Percentiles rank a stretch among this genome's conserved stretches.
Evolutionary conservation across 2,888 invertebrate genomes (phyloP).

Genomic region (Synanthedon tipuliformis): DNA sequence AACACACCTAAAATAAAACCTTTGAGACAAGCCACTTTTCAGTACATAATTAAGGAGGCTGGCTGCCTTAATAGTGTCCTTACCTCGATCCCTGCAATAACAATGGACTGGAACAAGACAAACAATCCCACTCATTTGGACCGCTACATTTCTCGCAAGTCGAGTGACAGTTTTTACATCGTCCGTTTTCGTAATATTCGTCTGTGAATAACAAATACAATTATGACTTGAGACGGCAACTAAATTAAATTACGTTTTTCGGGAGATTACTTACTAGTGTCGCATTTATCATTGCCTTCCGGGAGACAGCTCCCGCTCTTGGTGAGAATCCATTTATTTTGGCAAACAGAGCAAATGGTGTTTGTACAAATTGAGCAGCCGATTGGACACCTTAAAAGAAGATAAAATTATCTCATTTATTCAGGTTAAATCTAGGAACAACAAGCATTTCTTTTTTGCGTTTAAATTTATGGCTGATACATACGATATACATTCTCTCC

Average conservation of each 20-base stretch:
- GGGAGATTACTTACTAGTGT: constrained; percentile 72
- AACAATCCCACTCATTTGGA: constrained; percentile 80
- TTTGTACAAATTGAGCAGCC: constrained; percentile 82
- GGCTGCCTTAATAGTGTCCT: constrained; percentile 3
- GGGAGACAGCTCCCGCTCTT: constrained; percentile 81
- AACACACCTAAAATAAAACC: constrained; percentile 71
- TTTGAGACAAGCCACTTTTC: background rate
- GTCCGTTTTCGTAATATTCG: constrained; percentile 80
- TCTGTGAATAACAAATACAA: constrained; percentile 56
- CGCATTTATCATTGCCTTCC: constrained; percentile 79
- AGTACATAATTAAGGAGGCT: background rate
- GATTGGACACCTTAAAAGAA: constrained; percentile 71
- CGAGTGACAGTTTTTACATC: constrained; percentile 85
- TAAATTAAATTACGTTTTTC: constrained; percentile 13
- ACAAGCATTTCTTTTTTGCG: background rate
- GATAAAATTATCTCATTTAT: constrained; percentile 2
- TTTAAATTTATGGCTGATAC: constrained; percentile 19
- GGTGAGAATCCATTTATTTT: constrained; percentile 80
- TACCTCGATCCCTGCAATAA: constrained; percentile 75
- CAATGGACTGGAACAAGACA: constrained; percentile 80
- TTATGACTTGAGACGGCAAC: background rate
- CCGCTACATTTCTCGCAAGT: constrained; percentile 88
- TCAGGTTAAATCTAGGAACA: background rate
- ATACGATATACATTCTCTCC: constrained; percentile 79
- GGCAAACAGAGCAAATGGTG: constrained; percentile 79